These are phyloP conservation scores for Thymelicus sylvestris DNA, from an alignment of 2,888 invertebrate genomes.

Conservation along the genomic window DNA sequence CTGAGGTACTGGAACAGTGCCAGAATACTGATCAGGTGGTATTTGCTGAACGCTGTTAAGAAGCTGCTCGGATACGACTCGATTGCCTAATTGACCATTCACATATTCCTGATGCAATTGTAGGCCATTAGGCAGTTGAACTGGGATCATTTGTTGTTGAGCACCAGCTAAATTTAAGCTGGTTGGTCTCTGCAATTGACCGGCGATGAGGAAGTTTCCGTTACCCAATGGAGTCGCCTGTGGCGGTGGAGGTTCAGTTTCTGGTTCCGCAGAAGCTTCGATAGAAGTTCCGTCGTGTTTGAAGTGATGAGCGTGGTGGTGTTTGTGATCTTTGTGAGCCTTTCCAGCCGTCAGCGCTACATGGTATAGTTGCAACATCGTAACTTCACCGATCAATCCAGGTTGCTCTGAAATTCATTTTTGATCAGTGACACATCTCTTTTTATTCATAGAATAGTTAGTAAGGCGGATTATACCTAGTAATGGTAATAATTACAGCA, in stretches of 20 bases:
- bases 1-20: constrained; percentile 47
- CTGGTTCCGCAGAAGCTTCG: constrained; percentile 85
- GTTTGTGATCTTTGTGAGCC: constrained; percentile 94
- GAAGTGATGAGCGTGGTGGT: constrained; percentile 93
- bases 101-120: constrained; percentile 84
- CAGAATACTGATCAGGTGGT: constrained; percentile 49
- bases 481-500: background rate
- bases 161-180: constrained; percentile 79
- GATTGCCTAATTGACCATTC: constrained; percentile 87
- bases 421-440: too few relatives aligned
- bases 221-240: constrained; percentile 73
- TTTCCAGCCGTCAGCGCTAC: constrained; percentile 94
- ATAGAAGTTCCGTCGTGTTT: constrained; percentile 88
- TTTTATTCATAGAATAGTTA: too few relatives aligned
- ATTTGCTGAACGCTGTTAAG: constrained; percentile 65
- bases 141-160: constrained; percentile 75
- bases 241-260: constrained; percentile 80
- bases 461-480: too few relatives aligned
- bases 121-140: constrained; percentile 76
- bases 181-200: constrained; percentile 86
- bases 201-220: constrained; percentile 86
- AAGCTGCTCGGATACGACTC: constrained; percentile 84
- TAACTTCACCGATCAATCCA: constrained; percentile 90
- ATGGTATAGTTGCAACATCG: constrained; percentile 91
- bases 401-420: constrained; percentile 79